Evolutionary conservation across 2,888 invertebrate genomes (phyloP).

Genomic region (Trichogramma evanescens): DNA sequence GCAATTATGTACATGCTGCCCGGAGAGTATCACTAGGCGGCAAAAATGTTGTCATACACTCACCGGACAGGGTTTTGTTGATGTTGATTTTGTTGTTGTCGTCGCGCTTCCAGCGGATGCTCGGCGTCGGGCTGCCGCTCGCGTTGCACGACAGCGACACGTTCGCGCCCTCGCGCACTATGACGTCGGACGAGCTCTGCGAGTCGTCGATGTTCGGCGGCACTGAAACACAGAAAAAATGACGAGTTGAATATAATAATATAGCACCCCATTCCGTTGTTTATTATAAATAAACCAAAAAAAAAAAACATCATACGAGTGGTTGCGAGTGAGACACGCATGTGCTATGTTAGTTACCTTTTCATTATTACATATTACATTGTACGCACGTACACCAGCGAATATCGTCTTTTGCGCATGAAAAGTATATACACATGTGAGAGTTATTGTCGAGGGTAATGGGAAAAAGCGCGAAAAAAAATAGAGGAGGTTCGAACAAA

Average conservation of each 20-base stretch:
- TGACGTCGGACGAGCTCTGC: slow-evolving; percentile 83
- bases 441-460: too few species aligned
- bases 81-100: slow-evolving; percentile 80
- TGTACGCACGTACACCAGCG: too few species aligned
- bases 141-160: slow-evolving; percentile 84
- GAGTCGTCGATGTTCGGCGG: slow-evolving; percentile 89
- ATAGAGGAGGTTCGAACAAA: too few species aligned
- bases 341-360: not conserved
- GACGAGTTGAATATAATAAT: not conserved
- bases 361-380: too few species aligned
- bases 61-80: slow-evolving; percentile 75
- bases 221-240: slow-evolving; percentile 54
- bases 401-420: too few species aligned
- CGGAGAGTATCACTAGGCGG: too few species aligned
- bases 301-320: not conserved
- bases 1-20: too few species aligned
- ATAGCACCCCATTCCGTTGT: not conserved
- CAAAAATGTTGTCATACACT: slow-evolving; percentile 28
- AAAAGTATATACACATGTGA: too few species aligned
- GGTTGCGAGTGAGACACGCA: not conserved
- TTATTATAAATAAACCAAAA: not conserved
- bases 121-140: slow-evolving; percentile 80
- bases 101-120: slow-evolving; percentile 86
- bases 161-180: slow-evolving; percentile 83
- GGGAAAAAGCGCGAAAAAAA: too few species aligned